Base-by-base conservation (phyloP, 2,113 vertebrate species). In the Pristiophorus japonicus region DNA sequence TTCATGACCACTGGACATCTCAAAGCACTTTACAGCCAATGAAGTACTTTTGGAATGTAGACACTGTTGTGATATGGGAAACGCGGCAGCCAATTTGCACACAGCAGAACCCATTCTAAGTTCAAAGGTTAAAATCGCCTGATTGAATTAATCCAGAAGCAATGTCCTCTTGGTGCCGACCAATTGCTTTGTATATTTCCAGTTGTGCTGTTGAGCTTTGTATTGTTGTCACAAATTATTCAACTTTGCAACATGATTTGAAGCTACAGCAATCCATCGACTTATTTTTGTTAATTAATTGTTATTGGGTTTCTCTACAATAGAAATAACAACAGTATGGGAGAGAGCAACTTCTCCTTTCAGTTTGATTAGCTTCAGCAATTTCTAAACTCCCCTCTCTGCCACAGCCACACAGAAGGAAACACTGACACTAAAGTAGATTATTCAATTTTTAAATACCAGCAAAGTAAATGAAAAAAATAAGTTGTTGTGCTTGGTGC, bases 111-210 rank as follows among this genome's bases (percentile, higher is more conserved):
- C 20, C 22, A 47, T 85, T 42, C 24, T 2, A 85, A 85, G 47
- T 24, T 85, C 42, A 47, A 85, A 85, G 18, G 47, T 85, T 47
- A 85, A 45, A 85, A 47, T 85, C 45, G 20, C 4, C 20, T 85
- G 42, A 75, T n/a, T 75, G 45, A 85, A 85, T 85, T 85, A 85
- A 85, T 85, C 6, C 81, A 47, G 81, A 85, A 85, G 81, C 42
- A 85, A 85, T 0, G 22, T 85, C 42, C 7, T 45, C 81, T 20
- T 85, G 20, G 75, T 42, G 42, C 75, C 18, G 42, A 85, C 3
- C 12, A 81, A 85, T 20, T 85, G 7, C 5, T 85, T 85, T 85
- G 18, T 47, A 45, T 85, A 85, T 85, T 85, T 85, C 20, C 81
- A 85, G 20, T 85, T 47, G 20, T 47, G 20, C 3, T 85, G 42